A percentile compares a stretch with the other conserved stretches of the same genome.
phyloP scores from a whole-genome alignment of 2,888 invertebrate species.

The Scelioninae gen. 1 region DNA sequence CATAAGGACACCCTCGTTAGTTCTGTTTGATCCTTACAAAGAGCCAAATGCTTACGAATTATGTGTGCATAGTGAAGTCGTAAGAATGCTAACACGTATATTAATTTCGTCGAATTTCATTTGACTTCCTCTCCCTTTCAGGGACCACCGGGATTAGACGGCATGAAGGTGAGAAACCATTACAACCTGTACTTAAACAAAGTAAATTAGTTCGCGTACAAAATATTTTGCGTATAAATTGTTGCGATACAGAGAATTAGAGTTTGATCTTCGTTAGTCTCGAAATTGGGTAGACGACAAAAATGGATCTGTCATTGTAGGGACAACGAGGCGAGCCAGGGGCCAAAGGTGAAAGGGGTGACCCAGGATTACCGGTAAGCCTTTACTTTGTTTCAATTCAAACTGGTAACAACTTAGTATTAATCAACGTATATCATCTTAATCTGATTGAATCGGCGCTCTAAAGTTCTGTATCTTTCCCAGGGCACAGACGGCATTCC shows the following conservation, averaged over 20 bases:
- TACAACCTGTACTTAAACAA: conserved; percentile 49
- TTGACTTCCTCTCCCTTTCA: conserved; percentile 87
- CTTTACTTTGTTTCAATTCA: conserved; percentile 18
- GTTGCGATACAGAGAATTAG: conserved; percentile 22
- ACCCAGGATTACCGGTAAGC: conserved; percentile 96
- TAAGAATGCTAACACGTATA: conserved; percentile 59
- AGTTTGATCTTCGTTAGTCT: conserved; percentile 19
- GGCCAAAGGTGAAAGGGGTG: conserved; percentile 95
- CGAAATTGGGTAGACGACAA: conserved; percentile 44
- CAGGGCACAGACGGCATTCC: conserved; percentile 98
- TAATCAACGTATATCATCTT: neutral
- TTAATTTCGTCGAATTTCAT: conserved; percentile 81
- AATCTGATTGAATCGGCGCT: conserved; percentile 10
- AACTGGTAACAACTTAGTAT: neutral
- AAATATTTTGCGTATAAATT: conserved; percentile 22
- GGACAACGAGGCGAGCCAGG: conserved; percentile 97
- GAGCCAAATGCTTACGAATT: conserved; percentile 66
- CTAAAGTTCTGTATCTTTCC: conserved; percentile 75
- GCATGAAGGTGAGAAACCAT: conserved; percentile 93
- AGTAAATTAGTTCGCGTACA: conserved; percentile 45
- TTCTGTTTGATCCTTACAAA: conserved; percentile 37
- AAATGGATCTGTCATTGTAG: conserved; percentile 84
- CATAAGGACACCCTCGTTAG: conserved; percentile 9
- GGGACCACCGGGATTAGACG: conserved; percentile 97
- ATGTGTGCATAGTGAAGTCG: conserved; percentile 66